Percentiles rank a stretch among this genome's conserved stretches.
phyloP scores from a whole-genome alignment of 2,888 invertebrate species.

The Anoncus sp. region DNA sequence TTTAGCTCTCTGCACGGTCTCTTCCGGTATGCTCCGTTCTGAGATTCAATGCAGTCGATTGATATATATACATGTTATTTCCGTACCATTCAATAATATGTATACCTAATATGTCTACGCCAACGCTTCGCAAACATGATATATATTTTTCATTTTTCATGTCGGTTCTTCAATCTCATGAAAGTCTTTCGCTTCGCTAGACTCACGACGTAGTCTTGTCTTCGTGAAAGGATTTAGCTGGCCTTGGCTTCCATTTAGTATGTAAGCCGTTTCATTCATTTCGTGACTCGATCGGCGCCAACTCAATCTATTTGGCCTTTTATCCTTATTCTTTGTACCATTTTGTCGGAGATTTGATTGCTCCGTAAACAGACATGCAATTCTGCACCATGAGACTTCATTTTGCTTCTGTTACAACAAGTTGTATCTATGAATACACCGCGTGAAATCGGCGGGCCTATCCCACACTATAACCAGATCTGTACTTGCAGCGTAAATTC shows the following conservation, averaged over 20 bases:
- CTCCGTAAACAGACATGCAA: slow-evolving; percentile 1
- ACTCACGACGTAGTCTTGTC: slow-evolving; percentile 7
- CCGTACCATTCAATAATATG: slow-evolving; percentile 39
- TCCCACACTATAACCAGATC: slow-evolving; percentile 6
- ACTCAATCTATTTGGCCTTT: slow-evolving; percentile 12
- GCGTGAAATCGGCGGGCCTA: slow-evolving; percentile 5
- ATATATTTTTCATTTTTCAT: neutral
- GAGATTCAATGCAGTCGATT: slow-evolving; percentile 68
- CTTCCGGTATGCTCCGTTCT: slow-evolving; percentile 47
- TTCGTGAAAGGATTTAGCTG: slow-evolving; percentile 7
- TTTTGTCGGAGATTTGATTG: slow-evolving; percentile 8
- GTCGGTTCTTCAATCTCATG: slow-evolving; percentile 34
- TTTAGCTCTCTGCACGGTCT: slow-evolving; percentile 37
- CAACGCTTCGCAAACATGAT: neutral
- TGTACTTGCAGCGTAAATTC: slow-evolving; percentile 5
- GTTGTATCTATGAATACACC: neutral
- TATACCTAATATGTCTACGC: slow-evolving; percentile 18
- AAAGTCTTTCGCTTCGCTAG: slow-evolving; percentile 16
- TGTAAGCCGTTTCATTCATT: slow-evolving; percentile 23
- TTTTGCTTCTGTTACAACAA: neutral
- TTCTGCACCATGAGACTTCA: neutral
- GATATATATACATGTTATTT: slow-evolving; percentile 12
- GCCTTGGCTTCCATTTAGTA: slow-evolving; percentile 18
- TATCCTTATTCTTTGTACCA: neutral
- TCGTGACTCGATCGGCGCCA: neutral